phyloP scores from a whole-genome alignment of 1,140 invertebrate genomes.

The Drosophila littoralis region DNA sequence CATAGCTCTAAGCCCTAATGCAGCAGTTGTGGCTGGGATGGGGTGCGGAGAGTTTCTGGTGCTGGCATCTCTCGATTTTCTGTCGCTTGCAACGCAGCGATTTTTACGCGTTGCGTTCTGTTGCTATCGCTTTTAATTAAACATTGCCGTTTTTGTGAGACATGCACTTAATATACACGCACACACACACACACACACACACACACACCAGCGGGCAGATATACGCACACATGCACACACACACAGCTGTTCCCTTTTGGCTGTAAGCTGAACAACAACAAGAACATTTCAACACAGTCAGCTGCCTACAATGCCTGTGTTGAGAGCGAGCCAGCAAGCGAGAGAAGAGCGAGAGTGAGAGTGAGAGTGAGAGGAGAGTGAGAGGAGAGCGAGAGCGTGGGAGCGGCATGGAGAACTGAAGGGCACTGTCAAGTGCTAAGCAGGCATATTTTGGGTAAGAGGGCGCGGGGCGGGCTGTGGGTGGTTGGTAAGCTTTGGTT shows the following conservation, averaged over 20 bases:
- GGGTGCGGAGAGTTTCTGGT: not conserved
- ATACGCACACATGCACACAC: not conserved
- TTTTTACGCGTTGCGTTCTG: slow-evolving; percentile 56
- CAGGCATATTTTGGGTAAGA: slow-evolving; percentile 5
- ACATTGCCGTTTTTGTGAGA: slow-evolving; percentile 71
- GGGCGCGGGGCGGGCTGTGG: not conserved
- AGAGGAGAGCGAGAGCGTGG: not conserved
- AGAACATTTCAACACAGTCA: slow-evolving; percentile 18
- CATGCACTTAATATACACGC: slow-evolving; percentile 53
- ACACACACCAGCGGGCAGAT: not conserved
- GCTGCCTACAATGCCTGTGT: not conserved
- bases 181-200: slow-evolving; percentile 8
- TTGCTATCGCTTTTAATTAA: slow-evolving; percentile 74
- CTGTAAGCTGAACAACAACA: slow-evolving; percentile 15
- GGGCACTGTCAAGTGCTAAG: slow-evolving; percentile 26
- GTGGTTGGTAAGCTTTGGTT: slow-evolving; percentile 1
- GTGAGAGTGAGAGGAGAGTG: too few relatives aligned
- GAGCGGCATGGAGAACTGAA: not conserved
- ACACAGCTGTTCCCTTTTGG: slow-evolving; percentile 15
- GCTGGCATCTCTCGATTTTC: slow-evolving; percentile 15
- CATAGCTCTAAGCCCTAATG: not conserved
- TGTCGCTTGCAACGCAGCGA: slow-evolving; percentile 59
- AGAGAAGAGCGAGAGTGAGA: not conserved
- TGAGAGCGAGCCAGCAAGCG: not conserved
- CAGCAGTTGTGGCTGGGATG: too few relatives aligned